phyloP scores from a whole-genome alignment of 2,888 invertebrate species.

The Macrosoma leucophasiata region DNA sequence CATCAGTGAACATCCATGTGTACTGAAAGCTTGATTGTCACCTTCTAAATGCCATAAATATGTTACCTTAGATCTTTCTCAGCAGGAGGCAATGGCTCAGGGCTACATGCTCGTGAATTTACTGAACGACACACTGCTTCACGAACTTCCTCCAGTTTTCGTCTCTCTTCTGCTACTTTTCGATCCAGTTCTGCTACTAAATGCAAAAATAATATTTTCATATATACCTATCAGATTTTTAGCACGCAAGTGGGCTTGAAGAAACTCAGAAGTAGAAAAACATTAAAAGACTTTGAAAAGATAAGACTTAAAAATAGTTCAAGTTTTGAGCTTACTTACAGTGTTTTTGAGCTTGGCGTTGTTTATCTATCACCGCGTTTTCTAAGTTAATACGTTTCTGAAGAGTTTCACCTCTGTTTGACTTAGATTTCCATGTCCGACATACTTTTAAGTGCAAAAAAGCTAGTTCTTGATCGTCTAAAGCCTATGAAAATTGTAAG shows the following conservation, averaged over 20 bases:
- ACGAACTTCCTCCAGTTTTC: slow-evolving; percentile 51
- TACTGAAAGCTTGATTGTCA: too few relatives aligned
- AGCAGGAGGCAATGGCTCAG: slow-evolving; percentile 17
- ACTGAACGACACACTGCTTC: slow-evolving; percentile 50
- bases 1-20: too few relatives aligned
- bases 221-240: too few relatives aligned
- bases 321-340: too few relatives aligned
- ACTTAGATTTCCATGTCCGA: slow-evolving; percentile 60
- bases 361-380: slow-evolving; percentile 62
- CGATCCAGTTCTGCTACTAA: slow-evolving; percentile 59
- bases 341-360: slow-evolving; percentile 63
- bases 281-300: slow-evolving; percentile 3
- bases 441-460: slow-evolving; percentile 72
- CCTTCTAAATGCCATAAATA: too few relatives aligned
- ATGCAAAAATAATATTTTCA: slow-evolving; percentile 2
- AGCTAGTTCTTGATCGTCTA: slow-evolving; percentile 71
- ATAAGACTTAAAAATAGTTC: neutral
- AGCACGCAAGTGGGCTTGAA: too few relatives aligned
- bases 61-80: slow-evolving; percentile 34
- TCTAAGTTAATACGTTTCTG: slow-evolving; percentile 65
- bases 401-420: slow-evolving; percentile 57
- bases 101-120: slow-evolving; percentile 25
- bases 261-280: too few relatives aligned
- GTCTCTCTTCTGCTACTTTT: slow-evolving; percentile 54
- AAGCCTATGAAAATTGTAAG: slow-evolving; percentile 37